These are phyloP conservation scores for Numenius phaeopus DNA, from an alignment of 2,797 vertebrate genomes.

Conservation along the genomic window DNA sequence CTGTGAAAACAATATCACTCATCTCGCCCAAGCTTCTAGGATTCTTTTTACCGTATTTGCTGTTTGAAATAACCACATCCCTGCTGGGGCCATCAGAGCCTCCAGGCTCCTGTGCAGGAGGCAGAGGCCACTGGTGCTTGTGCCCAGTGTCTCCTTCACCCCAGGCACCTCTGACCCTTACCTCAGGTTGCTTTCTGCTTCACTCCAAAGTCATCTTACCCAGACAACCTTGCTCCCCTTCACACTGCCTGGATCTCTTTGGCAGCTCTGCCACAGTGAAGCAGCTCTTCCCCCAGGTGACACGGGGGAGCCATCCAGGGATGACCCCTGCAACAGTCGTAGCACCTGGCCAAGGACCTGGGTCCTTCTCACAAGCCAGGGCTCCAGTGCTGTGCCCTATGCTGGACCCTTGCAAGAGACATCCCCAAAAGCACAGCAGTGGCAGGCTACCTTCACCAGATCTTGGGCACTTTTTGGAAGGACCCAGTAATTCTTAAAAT, in stretches of 20 bases:
- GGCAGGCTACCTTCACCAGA: background rate
- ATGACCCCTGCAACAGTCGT: fast-evolving
- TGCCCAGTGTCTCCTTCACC: fast-evolving
- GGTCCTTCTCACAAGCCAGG: background rate
- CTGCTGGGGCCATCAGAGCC: background rate
- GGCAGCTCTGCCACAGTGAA: background rate
- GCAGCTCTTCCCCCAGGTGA: background rate
- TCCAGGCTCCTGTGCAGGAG: background rate
- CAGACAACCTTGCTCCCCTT: fast-evolving
- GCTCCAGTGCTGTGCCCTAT: fast-evolving
- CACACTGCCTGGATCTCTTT: background rate
- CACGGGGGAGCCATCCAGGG: background rate
- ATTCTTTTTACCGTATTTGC: background rate
- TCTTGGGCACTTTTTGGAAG: background rate
- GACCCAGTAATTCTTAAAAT: background rate
- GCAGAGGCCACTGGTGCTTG: background rate
- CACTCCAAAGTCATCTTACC: background rate
- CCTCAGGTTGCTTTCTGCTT: background rate
- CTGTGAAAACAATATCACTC: background rate
- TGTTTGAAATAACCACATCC: background rate
- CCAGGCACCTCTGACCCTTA: fast-evolving
- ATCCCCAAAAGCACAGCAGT: background rate
- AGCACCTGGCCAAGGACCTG: background rate
- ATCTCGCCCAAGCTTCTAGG: background rate
- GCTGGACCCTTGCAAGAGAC: background rate